phyloP scores from a whole-genome alignment of 1,140 invertebrate genomes.

The Piezodorus guildinii region DNA sequence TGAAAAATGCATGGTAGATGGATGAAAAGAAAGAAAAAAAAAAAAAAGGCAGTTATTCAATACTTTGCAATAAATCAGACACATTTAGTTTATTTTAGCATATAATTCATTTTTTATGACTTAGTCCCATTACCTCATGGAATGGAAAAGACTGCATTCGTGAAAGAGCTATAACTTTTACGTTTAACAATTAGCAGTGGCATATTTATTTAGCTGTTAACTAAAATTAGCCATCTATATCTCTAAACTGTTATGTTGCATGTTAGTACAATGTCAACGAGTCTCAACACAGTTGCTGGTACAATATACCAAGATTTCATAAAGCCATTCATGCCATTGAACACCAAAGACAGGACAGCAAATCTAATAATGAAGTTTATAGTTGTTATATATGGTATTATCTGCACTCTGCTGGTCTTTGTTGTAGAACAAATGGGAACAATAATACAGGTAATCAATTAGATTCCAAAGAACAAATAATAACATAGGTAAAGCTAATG shows the following conservation, averaged over 20 bases:
- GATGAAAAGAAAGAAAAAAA: too few species aligned
- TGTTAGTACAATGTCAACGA: conserved; percentile 63
- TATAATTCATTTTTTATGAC: too few species aligned
- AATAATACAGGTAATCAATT: conserved; percentile 42
- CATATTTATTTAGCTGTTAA: too few species aligned
- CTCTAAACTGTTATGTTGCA: not conserved
- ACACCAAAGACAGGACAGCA: conserved; percentile 45
- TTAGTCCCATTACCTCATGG: too few species aligned
- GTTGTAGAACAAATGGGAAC: conserved; percentile 55
- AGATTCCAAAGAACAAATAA: not conserved
- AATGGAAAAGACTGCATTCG: too few species aligned
- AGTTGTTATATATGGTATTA: conserved; percentile 46
- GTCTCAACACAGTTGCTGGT: conserved; percentile 68
- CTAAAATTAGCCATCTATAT: too few species aligned
- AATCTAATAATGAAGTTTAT: conserved; percentile 58
- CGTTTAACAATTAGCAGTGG: too few species aligned
- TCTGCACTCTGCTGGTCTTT: conserved; percentile 52
- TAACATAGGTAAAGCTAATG: not conserved
- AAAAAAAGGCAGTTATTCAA: too few species aligned
- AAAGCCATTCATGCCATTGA: conserved; percentile 48
- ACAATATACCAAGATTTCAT: conserved; percentile 71
- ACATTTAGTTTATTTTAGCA: too few species aligned
- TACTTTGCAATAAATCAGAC: too few species aligned
- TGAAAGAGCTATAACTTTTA: too few species aligned
- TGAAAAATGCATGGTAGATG: too few species aligned